phyloP scores from a whole-genome alignment of 1,140 invertebrate species.

The Doryteuthis pealeii region DNA sequence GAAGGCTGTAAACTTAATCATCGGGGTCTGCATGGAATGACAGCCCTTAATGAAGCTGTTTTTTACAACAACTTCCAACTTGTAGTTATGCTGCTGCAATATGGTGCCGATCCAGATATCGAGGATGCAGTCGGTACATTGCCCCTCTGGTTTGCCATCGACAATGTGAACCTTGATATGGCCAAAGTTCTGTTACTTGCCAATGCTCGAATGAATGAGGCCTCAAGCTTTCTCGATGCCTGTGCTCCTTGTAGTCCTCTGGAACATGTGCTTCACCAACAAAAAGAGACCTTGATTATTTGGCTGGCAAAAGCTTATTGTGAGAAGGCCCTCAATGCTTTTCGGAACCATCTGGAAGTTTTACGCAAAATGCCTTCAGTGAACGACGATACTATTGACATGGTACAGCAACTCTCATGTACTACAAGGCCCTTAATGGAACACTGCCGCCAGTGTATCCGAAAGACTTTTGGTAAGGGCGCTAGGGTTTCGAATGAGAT shows the following conservation, averaged over 20 bases:
- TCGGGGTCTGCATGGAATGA: constrained; percentile 46
- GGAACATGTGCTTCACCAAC: constrained; percentile 43
- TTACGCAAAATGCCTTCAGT: constrained; percentile 27
- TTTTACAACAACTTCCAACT: constrained; percentile 42
- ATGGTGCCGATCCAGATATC: constrained; percentile 42
- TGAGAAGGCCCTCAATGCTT: constrained; percentile 40
- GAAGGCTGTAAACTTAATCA: constrained; percentile 37
- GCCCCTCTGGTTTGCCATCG: constrained; percentile 51
- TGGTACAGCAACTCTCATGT: constrained; percentile 24
- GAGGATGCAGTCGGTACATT: constrained; percentile 46
- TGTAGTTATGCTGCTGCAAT: constrained; percentile 40
- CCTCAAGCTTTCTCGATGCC: constrained; percentile 36
- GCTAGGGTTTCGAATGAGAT: constrained; percentile 28
- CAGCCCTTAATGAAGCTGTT: constrained; percentile 49
- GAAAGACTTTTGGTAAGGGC: constrained; percentile 27
- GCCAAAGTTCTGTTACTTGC: constrained; percentile 41
- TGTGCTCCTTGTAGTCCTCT: constrained; percentile 46
- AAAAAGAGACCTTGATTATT: constrained; percentile 35
- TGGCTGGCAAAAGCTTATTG: constrained; percentile 44
- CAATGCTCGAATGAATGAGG: constrained; percentile 37
- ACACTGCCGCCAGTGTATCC: constrained; percentile 35
- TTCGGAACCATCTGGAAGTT: constrained; percentile 23
- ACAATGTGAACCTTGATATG: constrained; percentile 36
- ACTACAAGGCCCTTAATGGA: constrained; percentile 37
- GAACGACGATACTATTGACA: constrained; percentile 17